Evolutionary conservation across 2,888 invertebrate genomes (phyloP), one percentile per base, ranked within the genome.

Genomic region (Himalopsyche kuldschensis): DNA sequence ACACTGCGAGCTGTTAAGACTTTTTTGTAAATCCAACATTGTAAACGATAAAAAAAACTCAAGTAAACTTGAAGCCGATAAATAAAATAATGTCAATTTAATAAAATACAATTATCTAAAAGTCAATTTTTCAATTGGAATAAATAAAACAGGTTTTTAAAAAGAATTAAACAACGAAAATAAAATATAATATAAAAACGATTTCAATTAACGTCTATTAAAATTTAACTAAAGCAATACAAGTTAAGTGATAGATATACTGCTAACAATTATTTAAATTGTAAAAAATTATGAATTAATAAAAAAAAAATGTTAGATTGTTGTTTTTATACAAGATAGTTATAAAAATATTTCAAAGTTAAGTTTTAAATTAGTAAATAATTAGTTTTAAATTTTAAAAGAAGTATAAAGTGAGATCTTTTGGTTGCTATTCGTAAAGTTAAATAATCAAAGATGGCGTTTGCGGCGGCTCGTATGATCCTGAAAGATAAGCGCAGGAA

Each of bases 401-500:
- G 20, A 41, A 63, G 76, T 41, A 41, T 41, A 41, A 0, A 55
- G 75, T 75, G 75, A 75, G 31, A 75, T 75, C 30, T 41, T 75
- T 75, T 30, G n/a, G 17, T n/a, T 75, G 32, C 17, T 17, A 78
- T 32, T 35, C 8, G 24, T 55, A 4, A 55, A 31, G 82, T 85
- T 85, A 83, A 15, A 84, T 69, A 82, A 86, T 84, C 84, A 88
- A 93, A 92, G 88, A 96, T 96, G 96, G 96, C 96, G 90, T 96
- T 96, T 89, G 96, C 96, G 77, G 96, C 96, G 75, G 96, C 96
- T 81, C 93, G 96, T 81, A 96, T 96, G 96, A 96, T 96, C 88
- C 91, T 96, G 87, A 96, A 96, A 91, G 96, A 96, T 90, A 96
- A 95, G 89, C 90, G 96, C 87, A 92, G 96, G 88, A 96, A 96